Evolutionary conservation across 2,113 vertebrate genomes (phyloP).

Genomic region (Ramphastos sulfuratus): DNA sequence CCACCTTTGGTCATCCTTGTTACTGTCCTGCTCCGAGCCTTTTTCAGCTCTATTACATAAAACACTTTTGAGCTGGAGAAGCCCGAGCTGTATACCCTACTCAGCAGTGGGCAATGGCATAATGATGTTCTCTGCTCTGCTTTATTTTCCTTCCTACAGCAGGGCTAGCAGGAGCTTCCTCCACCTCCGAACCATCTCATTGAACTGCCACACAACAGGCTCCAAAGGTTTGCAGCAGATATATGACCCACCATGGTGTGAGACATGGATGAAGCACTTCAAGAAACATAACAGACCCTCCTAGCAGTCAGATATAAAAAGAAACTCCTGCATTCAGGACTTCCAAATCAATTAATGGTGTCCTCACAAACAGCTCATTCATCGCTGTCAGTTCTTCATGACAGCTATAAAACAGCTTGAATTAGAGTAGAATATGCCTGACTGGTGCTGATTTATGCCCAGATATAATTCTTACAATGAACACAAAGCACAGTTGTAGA

Average conservation of each 20-base stretch:
- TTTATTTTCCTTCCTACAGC: neutral
- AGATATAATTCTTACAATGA: neutral
- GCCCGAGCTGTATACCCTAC: neutral
- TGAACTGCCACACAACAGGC: neutral
- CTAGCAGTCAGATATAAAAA: neutral
- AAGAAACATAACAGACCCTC: neutral
- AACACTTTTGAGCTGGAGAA: neutral
- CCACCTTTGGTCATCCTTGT: neutral
- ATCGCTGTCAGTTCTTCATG: neutral
- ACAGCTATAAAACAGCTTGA: neutral
- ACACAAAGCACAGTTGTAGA: neutral
- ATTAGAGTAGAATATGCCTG: neutral
- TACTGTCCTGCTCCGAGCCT: neutral
- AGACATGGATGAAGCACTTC: neutral
- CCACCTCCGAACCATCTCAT: neutral
- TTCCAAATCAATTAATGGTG: slow-evolving; percentile 7
- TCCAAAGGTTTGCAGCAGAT: neutral
- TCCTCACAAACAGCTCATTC: neutral
- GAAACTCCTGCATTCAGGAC: neutral
- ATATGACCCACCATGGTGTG: neutral
- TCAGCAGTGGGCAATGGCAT: neutral
- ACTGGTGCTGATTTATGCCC: neutral
- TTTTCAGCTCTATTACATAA: neutral
- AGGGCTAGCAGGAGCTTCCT: neutral
- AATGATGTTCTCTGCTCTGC: neutral